Percentiles rank a stretch among this genome's conserved stretches.
Evolutionary conservation across 1,140 invertebrate species (phyloP).

Genomic region (Sminthurinus signatus): DNA sequence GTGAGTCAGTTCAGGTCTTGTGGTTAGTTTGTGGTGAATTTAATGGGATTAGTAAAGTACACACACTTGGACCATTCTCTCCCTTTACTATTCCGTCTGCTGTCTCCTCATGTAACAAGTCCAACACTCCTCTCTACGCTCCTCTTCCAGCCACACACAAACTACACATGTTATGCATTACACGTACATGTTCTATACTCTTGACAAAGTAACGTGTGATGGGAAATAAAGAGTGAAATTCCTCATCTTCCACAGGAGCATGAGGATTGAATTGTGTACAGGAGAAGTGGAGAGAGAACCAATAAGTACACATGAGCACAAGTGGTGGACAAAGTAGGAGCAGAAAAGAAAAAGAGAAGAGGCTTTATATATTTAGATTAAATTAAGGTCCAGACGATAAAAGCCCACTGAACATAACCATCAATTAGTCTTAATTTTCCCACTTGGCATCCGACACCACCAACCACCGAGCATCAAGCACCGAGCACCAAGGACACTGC

Average conservation of each 20-base stretch:
- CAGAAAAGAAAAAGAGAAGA: slow-evolving; percentile 12
- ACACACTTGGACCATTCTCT: slow-evolving; percentile 23
- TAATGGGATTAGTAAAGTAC: slow-evolving; percentile 38
- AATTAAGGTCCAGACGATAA: slow-evolving; percentile 40
- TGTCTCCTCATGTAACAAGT: too few relatives aligned
- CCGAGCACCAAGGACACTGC: too few relatives aligned
- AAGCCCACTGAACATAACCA: slow-evolving; percentile 41
- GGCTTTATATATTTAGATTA: slow-evolving; percentile 40
- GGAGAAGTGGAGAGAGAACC: too few relatives aligned
- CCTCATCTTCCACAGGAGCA: too few relatives aligned
- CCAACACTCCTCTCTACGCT: too few relatives aligned
- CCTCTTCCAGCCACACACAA: too few relatives aligned
- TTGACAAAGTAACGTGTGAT: neutral
- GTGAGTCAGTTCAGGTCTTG: slow-evolving; percentile 27
- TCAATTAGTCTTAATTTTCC: slow-evolving; percentile 42
- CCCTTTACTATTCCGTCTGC: too few relatives aligned
- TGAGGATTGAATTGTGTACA: too few relatives aligned
- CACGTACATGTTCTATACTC: too few relatives aligned
- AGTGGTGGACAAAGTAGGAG: too few relatives aligned
- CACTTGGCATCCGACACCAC: slow-evolving; percentile 36
- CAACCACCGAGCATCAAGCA: slow-evolving; percentile 23
- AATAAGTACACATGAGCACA: too few relatives aligned
- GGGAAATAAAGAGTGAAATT: slow-evolving; percentile 13
- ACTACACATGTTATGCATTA: too few relatives aligned
- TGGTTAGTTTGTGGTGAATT: slow-evolving; percentile 19